Evolutionary conservation across 1,140 invertebrate species (phyloP), one percentile per base, ranked within the genome.

Genomic region (Philotrypesis tridentata): DNA sequence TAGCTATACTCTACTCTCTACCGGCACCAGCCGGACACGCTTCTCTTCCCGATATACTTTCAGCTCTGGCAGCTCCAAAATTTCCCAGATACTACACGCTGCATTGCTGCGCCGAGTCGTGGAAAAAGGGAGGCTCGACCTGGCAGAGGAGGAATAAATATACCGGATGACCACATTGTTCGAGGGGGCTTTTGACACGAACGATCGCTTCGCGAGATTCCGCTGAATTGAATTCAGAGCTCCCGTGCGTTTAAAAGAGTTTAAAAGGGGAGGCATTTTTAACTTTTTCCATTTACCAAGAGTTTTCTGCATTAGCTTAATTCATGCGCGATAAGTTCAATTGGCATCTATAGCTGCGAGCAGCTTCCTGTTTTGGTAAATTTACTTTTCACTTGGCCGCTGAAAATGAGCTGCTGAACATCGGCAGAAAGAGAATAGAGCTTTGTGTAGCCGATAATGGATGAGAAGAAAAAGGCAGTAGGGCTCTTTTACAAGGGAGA

Each of bases 401-500:
- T 61, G 23, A 65, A 65, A 29, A 29, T 29, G 63, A 27, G 63
- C n/a, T n/a, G n/a, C n/a, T n/a, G 23, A 65, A 14, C 12, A 37
- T 37, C 63, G 25, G 23, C 7, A 29, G 17, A 23, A 60, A 37
- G n/a, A 77, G n/a, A 65, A 29, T 63, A 63, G 33, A n/a, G 23
- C 67, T n/a, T 21, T 17, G 65, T 17, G 27, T 55, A n/a, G 43
- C n/a, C n/a, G n/a, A 55, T 25, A 60, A 60, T 31, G 33, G 79
- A 67, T 63, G 75, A 55, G 80, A 60, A 11, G 80, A 73, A n/a
- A 80, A 48, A 74, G 80, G 63, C 29, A 72, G 31, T 60, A 67
- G 60, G 31, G 63, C 27, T 67, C 29, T 74, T 31, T 33, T 43
- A 71, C 29, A 60, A 78, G 68, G 55, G 37, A 33, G 25, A 17